Conservation (phyloP, 2,113 vertebrate species). For the Picathartes gymnocephalus region DNA sequence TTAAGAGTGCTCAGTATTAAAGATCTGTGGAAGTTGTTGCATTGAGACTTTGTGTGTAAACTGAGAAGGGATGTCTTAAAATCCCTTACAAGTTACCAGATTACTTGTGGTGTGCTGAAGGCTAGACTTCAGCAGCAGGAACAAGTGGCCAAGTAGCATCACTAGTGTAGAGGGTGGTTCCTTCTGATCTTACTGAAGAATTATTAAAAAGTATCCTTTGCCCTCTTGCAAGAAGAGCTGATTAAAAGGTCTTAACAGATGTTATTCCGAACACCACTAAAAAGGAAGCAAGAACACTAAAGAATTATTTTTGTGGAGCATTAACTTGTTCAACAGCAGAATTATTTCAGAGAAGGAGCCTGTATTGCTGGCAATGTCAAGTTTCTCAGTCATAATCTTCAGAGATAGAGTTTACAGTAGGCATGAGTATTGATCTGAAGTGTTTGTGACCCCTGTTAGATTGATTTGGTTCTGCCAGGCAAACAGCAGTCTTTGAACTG, state of each 20-base stretch:
- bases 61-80: not conserved
- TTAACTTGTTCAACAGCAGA: not conserved
- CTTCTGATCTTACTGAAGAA: not conserved
- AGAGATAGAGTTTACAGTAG: not conserved
- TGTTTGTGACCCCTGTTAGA: not conserved
- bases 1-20: not conserved
- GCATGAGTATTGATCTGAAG: not conserved
- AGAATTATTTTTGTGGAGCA: not conserved
- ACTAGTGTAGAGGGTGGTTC: not conserved
- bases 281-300: not conserved
- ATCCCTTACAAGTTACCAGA: not conserved
- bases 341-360: not conserved
- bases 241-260: not conserved
- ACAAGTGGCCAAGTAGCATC: not conserved
- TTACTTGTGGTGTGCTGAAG: not conserved
- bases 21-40: not conserved
- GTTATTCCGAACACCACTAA: not conserved
- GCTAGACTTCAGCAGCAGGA: not conserved
- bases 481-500: not conserved
- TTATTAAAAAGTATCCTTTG: not conserved
- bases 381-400: not conserved
- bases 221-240: not conserved
- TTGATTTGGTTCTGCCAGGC: not conserved
- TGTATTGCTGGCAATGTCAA: not conserved
- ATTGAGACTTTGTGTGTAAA: not conserved